Evolutionary conservation across 2,888 invertebrate species (phyloP).

Genomic region (Digitonthophagus gazella): DNA sequence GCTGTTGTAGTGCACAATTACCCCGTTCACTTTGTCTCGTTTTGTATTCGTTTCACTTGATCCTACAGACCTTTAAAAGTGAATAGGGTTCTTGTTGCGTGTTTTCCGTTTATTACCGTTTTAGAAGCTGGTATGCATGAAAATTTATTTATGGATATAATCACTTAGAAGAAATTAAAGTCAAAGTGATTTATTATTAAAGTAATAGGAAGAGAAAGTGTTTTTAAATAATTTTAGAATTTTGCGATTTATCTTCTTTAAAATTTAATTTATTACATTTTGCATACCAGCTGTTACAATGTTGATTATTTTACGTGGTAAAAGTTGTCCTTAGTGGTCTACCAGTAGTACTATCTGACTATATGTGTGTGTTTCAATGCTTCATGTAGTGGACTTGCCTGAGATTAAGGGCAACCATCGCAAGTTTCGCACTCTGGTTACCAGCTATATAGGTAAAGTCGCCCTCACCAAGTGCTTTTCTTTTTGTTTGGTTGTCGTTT

Average conservation of each 20-base stretch:
- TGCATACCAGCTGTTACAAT: slow-evolving; percentile 1
- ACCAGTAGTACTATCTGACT: slow-evolving; percentile 33
- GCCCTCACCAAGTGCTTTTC: slow-evolving; percentile 26
- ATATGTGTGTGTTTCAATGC: slow-evolving; percentile 51
- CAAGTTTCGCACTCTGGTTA: slow-evolving; percentile 99
- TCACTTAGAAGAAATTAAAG: too few relatives aligned
- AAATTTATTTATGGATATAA: too few relatives aligned
- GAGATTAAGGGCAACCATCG: slow-evolving; percentile 98
- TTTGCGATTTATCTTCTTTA: too few relatives aligned
- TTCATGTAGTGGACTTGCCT: slow-evolving; percentile 89
- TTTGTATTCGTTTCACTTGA: not conserved
- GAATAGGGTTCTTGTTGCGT: not conserved
- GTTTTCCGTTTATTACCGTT: not conserved
- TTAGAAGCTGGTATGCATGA: not conserved
- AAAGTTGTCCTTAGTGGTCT: slow-evolving; percentile 25
- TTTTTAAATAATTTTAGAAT: too few relatives aligned
- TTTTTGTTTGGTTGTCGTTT: slow-evolving; percentile 29
- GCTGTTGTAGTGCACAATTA: not conserved
- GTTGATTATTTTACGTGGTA: slow-evolving; percentile 21
- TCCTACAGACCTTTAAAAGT: not conserved
- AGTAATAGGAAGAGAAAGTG: too few relatives aligned
- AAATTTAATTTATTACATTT: slow-evolving; percentile 5
- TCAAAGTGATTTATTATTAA: too few relatives aligned
- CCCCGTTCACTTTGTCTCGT: not conserved
- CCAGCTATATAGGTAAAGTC: slow-evolving; percentile 95